Conservation (phyloP, 2,888 invertebrate species). For the Agrilus biguttatus region DNA sequence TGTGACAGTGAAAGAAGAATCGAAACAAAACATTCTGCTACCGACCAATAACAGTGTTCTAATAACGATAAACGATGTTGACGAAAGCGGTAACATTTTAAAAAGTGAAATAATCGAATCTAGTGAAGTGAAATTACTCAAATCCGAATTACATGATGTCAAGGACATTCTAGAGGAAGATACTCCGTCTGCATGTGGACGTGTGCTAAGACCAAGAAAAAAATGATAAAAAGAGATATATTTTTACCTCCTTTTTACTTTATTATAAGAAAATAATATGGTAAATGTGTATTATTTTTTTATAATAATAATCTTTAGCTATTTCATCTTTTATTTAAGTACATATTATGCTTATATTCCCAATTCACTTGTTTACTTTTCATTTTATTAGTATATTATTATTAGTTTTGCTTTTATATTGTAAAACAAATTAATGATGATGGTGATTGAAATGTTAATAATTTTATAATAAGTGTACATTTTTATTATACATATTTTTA, state of each 20-base stretch:
- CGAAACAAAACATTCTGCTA: conserved; percentile 13
- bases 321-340: neutral
- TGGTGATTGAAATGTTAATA: too few relatives aligned
- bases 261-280: neutral
- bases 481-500: too few relatives aligned
- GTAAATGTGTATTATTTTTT: neutral
- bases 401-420: too few relatives aligned
- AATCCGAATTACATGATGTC: neutral
- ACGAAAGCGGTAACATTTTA: conserved; percentile 49
- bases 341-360: neutral
- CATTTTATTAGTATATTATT: too few relatives aligned
- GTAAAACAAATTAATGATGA: too few relatives aligned
- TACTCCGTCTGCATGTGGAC: too few relatives aligned
- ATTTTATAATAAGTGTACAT: too few relatives aligned
- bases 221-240: neutral
- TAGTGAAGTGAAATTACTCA: conserved; percentile 26
- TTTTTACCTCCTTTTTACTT: neutral
- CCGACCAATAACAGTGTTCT: conserved; percentile 32
- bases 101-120: conserved; percentile 42
- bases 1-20: conserved; percentile 12
- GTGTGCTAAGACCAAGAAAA: too few relatives aligned
- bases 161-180: neutral
- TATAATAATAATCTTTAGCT: conserved; percentile 1
- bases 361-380: too few relatives aligned
- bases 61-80: conserved; percentile 51